These are phyloP conservation scores for Pseudomyrmex pallidus DNA, from an alignment of 1,140 invertebrate genomes.

Conservation along the genomic window DNA sequence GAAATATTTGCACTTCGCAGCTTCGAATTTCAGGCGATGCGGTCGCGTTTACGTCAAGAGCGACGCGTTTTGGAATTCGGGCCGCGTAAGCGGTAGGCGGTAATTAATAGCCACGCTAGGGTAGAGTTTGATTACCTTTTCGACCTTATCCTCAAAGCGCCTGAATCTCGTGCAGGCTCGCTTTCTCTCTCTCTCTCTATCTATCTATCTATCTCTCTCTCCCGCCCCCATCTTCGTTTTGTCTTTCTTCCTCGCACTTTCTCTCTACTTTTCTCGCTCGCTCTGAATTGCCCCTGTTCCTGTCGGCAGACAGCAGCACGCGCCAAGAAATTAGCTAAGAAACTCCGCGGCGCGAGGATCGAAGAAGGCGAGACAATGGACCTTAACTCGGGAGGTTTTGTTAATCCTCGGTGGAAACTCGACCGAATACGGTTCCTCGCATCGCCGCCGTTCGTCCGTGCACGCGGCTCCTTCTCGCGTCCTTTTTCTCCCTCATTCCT, in stretches of 20 bases:
- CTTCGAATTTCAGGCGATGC: constrained; percentile 61
- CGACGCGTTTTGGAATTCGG: constrained; percentile 70
- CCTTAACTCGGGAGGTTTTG: constrained; percentile 66
- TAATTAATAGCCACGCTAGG: constrained; percentile 72
- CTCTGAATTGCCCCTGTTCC: constrained; percentile 46
- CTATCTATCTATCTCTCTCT: not conserved
- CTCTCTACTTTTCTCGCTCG: not conserved
- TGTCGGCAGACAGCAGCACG: constrained; percentile 52
- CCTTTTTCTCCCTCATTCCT: constrained; percentile 26
- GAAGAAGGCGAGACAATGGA: constrained; percentile 67
- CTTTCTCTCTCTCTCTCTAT: not conserved
- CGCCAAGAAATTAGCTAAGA: constrained; percentile 72
- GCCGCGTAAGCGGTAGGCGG: constrained; percentile 67
- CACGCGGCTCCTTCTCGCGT: constrained; percentile 5
- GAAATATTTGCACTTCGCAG: constrained; percentile 48
- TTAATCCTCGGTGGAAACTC: constrained; percentile 68
- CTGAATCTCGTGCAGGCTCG: constrained; percentile 5
- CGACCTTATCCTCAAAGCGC: constrained; percentile 68
- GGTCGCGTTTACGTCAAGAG: not conserved
- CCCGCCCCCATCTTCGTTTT: not conserved
- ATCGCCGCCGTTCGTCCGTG: constrained; percentile 23
- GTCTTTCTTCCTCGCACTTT: not conserved
- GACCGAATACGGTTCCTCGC: constrained; percentile 45
- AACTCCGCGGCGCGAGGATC: constrained; percentile 64
- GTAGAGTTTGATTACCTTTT: constrained; percentile 75